Evolutionary conservation across 1,140 invertebrate species (phyloP).

Genomic region (Lepidurus couesii): DNA sequence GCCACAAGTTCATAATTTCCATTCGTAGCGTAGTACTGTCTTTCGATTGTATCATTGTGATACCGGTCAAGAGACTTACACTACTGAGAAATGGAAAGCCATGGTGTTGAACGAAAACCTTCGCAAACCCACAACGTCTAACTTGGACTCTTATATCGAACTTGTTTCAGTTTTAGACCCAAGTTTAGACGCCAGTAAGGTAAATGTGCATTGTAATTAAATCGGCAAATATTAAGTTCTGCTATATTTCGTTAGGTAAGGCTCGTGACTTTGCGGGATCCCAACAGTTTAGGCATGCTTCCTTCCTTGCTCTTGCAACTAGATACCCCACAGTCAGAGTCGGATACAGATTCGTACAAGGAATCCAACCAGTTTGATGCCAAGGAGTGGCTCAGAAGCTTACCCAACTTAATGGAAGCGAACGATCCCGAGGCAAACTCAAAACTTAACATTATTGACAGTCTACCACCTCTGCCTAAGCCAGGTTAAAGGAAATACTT

Average conservation of each 20-base stretch:
- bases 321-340: background rate
- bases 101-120: background rate
- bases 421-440: background rate
- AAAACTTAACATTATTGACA: background rate
- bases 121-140: background rate
- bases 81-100: background rate
- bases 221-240: background rate
- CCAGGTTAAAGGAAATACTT: background rate
- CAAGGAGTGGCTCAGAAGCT: background rate
- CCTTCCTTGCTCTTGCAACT: background rate
- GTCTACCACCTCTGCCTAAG: background rate
- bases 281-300: background rate
- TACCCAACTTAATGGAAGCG: background rate
- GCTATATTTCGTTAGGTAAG: background rate
- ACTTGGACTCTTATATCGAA: background rate
- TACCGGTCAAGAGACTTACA: background rate
- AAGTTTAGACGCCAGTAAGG: background rate
- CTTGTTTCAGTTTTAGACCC: background rate
- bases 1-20: background rate
- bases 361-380: background rate
- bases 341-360: background rate
- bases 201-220: background rate
- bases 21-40: background rate
- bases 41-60: background rate
- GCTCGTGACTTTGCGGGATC: background rate